A percentile compares a stretch with the other conserved stretches of the same genome.
Evolutionary conservation across 2,797 vertebrate genomes (phyloP).

Genomic region (Mycteria americana): DNA sequence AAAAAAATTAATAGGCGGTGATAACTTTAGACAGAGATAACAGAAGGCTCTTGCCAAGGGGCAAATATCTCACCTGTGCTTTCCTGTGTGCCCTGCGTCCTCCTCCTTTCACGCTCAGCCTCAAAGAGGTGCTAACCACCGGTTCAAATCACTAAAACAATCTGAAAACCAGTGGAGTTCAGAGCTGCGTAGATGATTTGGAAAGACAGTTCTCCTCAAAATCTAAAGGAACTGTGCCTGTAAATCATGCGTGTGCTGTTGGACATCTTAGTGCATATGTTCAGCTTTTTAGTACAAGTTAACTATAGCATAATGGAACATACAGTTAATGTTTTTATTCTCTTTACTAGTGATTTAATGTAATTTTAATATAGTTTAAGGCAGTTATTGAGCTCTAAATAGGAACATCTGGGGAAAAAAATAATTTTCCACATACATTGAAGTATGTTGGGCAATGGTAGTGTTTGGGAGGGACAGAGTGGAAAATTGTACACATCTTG

Average conservation of each 20-base stretch:
- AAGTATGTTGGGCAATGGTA: not conserved
- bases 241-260: not conserved
- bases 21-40: not conserved
- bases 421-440: not conserved
- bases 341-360: not conserved
- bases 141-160: conserved; percentile 67
- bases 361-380: not conserved
- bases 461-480: not conserved
- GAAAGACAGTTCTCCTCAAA: not conserved
- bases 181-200: not conserved
- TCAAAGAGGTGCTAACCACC: conserved; percentile 78
- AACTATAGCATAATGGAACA: not conserved
- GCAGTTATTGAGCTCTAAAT: not conserved
- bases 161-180: not conserved
- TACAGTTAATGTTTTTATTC: not conserved
- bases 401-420: conserved; percentile 36
- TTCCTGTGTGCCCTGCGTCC: conserved; percentile 29
- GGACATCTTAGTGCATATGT: not conserved
- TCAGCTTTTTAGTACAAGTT: not conserved
- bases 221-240: not conserved
- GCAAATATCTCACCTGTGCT: not conserved
- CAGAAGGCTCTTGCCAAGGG: not conserved
- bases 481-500: not conserved
- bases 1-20: fast-evolving
- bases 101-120: conserved; percentile 78